Conservation (phyloP, 2,888 invertebrate genomes). For the Terebella lapidaria region DNA sequence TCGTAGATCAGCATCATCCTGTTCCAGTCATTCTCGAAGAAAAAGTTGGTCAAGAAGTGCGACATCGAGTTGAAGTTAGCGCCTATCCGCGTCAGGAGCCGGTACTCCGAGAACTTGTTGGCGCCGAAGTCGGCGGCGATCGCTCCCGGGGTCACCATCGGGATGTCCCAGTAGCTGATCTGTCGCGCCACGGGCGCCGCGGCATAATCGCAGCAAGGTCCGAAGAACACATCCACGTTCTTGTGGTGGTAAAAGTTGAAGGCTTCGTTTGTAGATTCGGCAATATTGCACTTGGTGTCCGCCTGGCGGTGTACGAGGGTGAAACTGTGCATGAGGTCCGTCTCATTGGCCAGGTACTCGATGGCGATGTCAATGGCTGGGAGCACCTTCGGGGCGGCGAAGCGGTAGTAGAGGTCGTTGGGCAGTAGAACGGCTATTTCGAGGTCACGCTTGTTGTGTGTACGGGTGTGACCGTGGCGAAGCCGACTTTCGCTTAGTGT, state of each 20-base stretch:
- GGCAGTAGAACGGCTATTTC: conserved; percentile 11
- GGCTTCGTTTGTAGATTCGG: conserved; percentile 32
- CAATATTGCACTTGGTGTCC: conserved; percentile 36
- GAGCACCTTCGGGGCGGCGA: conserved; percentile 29
- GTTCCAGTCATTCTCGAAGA: conserved; percentile 60
- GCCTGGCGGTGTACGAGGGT: conserved; percentile 23
- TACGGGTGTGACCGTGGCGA: not conserved
- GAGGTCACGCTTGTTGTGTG: not conserved
- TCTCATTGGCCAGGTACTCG: conserved; percentile 20
- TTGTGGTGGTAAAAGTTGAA: conserved; percentile 33
- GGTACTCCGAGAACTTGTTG: conserved; percentile 57
- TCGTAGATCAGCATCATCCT: conserved; percentile 73
- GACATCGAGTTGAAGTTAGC: conserved; percentile 38
- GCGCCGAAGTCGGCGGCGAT: conserved; percentile 44
- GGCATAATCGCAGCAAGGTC: conserved; percentile 59
- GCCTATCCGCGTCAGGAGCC: conserved; percentile 65
- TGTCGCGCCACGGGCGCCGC: conserved; percentile 82
- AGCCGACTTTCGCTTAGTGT: too few species aligned
- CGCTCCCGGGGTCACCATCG: conserved; percentile 68
- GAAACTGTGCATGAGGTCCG: not conserved
- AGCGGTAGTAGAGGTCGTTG: conserved; percentile 13
- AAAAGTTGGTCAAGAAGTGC: conserved; percentile 16
- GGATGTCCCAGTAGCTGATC: conserved; percentile 82
- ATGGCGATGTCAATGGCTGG: conserved; percentile 33
- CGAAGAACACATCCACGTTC: conserved; percentile 37